Conservation (phyloP, 2,113 vertebrate species). For the Nesogale talazaci region DNA sequence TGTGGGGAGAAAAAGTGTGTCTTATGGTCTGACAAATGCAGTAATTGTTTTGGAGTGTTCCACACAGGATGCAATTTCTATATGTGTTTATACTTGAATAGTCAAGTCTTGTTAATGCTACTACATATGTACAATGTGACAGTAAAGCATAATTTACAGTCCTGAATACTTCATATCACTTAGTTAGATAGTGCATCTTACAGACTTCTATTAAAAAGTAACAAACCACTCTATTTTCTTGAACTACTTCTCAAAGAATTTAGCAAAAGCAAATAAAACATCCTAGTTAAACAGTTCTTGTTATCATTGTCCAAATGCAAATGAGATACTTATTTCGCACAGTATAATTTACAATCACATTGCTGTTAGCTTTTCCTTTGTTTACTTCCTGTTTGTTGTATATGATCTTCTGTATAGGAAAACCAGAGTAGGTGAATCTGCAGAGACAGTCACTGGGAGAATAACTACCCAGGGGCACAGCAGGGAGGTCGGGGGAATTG, state of each 20-base stretch:
- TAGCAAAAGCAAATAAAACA: slow-evolving; percentile 23
- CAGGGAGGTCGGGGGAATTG: too few relatives aligned
- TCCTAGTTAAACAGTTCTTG: slow-evolving; percentile 1
- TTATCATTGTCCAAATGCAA: background rate
- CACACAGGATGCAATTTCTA: slow-evolving; percentile 64
- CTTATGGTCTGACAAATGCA: too few relatives aligned
- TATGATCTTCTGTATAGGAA: too few relatives aligned
- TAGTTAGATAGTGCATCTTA: slow-evolving; percentile 49
- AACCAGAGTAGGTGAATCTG: too few relatives aligned
- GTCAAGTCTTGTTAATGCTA: slow-evolving; percentile 61
- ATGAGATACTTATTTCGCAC: slow-evolving; percentile 21
- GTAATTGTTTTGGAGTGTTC: slow-evolving; percentile 80
- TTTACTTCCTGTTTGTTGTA: too few relatives aligned
- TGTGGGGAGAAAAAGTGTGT: too few relatives aligned
- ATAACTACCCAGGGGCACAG: too few relatives aligned
- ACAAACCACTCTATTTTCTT: slow-evolving; percentile 34
- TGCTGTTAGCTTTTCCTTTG: too few relatives aligned
- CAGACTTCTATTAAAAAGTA: slow-evolving; percentile 32
- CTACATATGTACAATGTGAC: slow-evolving; percentile 17
- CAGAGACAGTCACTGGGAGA: too few relatives aligned
- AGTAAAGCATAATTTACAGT: slow-evolving; percentile 66
- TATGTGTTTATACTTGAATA: slow-evolving; percentile 74
- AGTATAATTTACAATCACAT: slow-evolving; percentile 52
- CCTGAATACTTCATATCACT: slow-evolving; percentile 48
- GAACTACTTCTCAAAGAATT: slow-evolving; percentile 55